Percentiles rank a stretch among this genome's conserved stretches.
phyloP scores from a whole-genome alignment of 1,140 invertebrate genomes.

The Apis laboriosa region DNA sequence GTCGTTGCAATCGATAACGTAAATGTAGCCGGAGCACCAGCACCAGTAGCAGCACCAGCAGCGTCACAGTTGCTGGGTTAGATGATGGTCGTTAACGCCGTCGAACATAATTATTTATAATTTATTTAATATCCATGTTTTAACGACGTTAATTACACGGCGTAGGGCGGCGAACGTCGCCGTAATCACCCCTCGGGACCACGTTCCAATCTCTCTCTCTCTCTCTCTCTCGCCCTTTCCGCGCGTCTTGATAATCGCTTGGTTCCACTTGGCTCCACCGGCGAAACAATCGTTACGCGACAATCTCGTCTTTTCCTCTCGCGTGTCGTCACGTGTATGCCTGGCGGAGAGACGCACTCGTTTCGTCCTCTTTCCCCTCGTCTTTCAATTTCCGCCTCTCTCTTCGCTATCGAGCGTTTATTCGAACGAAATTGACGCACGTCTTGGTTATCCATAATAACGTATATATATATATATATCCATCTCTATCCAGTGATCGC shows the following conservation, averaged over 20 bases:
- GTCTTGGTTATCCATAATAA: constrained; percentile 60
- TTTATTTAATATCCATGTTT: constrained; percentile 69
- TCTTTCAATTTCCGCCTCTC: not conserved
- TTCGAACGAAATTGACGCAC: not conserved
- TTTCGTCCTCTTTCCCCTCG: too few relatives aligned
- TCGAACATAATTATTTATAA: constrained; percentile 70
- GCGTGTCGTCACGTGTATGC: too few relatives aligned
- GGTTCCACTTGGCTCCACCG: constrained; percentile 41
- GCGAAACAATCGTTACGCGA: constrained; percentile 45
- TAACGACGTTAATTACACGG: constrained; percentile 66
- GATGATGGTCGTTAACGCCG: constrained; percentile 54
- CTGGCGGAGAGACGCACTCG: too few relatives aligned
- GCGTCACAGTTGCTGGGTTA: constrained; percentile 32
- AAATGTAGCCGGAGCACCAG: constrained; percentile 1
- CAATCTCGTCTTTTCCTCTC: not conserved
- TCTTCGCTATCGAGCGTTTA: not conserved
- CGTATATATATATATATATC: constrained; percentile 50
- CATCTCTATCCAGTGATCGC: constrained; percentile 52
- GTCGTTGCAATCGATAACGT: constrained; percentile 26
- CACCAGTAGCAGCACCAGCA: not conserved
- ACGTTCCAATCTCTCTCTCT: constrained; percentile 10
- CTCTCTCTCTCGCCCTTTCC: constrained; percentile 20
- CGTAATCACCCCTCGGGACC: constrained; percentile 59
- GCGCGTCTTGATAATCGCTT: constrained; percentile 59
- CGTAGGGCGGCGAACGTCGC: constrained; percentile 4